Evolutionary conservation across 2,797 vertebrate species (phyloP).

Genomic region (Vultur gryphus): DNA sequence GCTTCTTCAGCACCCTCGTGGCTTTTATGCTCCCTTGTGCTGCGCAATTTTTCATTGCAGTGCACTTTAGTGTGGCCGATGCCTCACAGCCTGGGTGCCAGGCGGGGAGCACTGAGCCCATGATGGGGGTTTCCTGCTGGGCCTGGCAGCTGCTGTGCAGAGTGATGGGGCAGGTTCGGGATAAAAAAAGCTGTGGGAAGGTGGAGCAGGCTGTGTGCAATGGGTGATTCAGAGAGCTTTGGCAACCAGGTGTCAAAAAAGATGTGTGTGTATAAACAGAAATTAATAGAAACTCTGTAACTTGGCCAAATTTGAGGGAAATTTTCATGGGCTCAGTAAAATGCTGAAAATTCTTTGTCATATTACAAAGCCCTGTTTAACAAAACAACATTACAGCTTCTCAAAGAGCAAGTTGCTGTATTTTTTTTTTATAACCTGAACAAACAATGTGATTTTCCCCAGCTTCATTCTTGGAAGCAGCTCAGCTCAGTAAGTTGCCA

Average conservation of each 20-base stretch:
- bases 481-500: neutral
- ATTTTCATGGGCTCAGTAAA: neutral
- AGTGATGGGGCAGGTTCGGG: neutral
- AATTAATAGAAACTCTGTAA: neutral
- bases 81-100: neutral
- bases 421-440: neutral
- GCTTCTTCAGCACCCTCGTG: neutral
- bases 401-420: neutral
- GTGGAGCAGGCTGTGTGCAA: neutral
- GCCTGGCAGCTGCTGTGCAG: neutral
- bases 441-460: neutral
- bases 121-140: neutral
- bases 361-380: neutral
- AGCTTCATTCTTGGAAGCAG: neutral
- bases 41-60: rapidly evolving
- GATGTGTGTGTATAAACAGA: neutral
- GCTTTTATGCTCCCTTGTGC: neutral
- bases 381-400: neutral
- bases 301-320: neutral
- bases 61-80: neutral
- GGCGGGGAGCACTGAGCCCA: neutral
- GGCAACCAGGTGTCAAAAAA: neutral
- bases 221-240: neutral
- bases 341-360: neutral
- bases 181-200: neutral